Percentiles rank a stretch among this genome's conserved stretches.
Conservation (phyloP, 2,797 vertebrate genomes). For the Morus bassanus region DNA sequence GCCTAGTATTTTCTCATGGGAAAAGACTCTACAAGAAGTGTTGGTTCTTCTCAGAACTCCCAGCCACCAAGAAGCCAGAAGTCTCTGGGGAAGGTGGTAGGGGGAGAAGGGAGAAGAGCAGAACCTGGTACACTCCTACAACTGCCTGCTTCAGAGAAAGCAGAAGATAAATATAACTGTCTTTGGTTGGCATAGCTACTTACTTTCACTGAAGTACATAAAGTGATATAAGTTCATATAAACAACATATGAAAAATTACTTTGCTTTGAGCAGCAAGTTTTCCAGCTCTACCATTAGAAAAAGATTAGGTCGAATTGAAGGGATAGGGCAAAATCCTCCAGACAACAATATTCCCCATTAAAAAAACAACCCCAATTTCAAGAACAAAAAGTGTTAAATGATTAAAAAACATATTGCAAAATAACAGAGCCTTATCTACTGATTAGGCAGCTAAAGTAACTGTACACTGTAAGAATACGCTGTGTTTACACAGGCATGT, state of each 20-base stretch:
- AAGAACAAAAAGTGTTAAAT: neutral
- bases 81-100: neutral
- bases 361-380: neutral
- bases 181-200: neutral
- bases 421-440: neutral
- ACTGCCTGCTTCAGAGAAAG: neutral
- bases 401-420: neutral
- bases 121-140: rapidly evolving
- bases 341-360: neutral
- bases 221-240: neutral
- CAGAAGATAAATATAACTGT: neutral
- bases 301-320: neutral
- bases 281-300: neutral
- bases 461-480: neutral
- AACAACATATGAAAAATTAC: neutral
- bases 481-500: neutral
- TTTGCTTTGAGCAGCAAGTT: neutral
- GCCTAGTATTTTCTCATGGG: neutral
- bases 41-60: neutral
- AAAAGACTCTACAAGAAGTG: neutral
- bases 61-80: neutral
- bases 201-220: neutral
- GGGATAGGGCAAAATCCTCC: neutral
- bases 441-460: neutral
- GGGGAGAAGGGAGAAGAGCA: neutral